Percentiles rank a stretch among this genome's conserved stretches.
phyloP scores from a whole-genome alignment of 2,888 invertebrate species.

The Parochlus steinenii region DNA sequence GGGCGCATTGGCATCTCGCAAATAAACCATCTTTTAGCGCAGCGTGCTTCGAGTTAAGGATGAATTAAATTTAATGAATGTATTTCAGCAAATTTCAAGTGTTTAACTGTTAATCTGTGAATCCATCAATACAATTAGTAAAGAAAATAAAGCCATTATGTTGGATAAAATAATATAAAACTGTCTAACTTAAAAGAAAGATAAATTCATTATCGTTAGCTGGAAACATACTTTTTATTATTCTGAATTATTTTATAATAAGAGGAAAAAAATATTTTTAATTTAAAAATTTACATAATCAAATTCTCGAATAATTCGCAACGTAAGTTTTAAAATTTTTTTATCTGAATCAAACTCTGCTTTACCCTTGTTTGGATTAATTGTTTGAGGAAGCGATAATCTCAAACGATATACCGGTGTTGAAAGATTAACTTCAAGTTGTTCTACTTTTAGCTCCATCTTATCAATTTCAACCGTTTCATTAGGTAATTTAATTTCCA shows the following conservation, averaged over 20 bases:
- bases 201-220: too few species aligned
- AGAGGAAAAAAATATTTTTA: background rate
- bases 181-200: too few species aligned
- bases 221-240: background rate
- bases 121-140: too few species aligned
- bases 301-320: slow-evolving; percentile 61
- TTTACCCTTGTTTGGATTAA: slow-evolving; percentile 63
- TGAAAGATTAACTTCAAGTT: slow-evolving; percentile 41
- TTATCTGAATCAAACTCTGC: slow-evolving; percentile 59
- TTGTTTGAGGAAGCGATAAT: slow-evolving; percentile 62
- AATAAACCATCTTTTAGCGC: slow-evolving; percentile 1
- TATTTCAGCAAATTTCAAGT: too few species aligned
- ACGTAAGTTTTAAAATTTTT: slow-evolving; percentile 49
- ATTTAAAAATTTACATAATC: slow-evolving; percentile 73
- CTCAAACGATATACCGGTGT: slow-evolving; percentile 51
- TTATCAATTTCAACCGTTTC: slow-evolving; percentile 47
- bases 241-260: too few species aligned
- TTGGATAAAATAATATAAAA: too few species aligned
- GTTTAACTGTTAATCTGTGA: too few species aligned
- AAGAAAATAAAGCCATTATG: background rate
- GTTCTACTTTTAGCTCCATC: slow-evolving; percentile 52
- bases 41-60: too few species aligned
- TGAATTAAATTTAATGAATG: too few species aligned
- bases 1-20: slow-evolving; percentile 41
- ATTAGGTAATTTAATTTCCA: slow-evolving; percentile 57